These are phyloP conservation scores for Clinocottus analis DNA, from an alignment of 2,113 vertebrate genomes.

Conservation along the genomic window DNA sequence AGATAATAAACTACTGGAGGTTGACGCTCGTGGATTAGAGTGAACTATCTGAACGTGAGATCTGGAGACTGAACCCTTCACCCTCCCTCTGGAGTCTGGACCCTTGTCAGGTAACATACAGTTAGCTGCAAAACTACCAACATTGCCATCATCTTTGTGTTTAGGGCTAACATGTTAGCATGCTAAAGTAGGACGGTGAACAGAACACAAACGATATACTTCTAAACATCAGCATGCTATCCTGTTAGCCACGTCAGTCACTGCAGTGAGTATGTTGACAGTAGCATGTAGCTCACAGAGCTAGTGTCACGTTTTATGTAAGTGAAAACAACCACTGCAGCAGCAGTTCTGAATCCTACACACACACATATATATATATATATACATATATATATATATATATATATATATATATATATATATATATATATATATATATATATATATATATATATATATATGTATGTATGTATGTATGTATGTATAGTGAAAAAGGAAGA, in stretches of 20 bases:
- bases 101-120: neutral
- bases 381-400: neutral
- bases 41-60: neutral
- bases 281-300: neutral
- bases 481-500: conserved; percentile 81
- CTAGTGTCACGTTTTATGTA: neutral
- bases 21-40: conserved; percentile 2
- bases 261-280: neutral
- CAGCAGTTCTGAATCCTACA: neutral
- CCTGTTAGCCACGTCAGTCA: neutral
- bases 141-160: neutral
- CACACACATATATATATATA: neutral
- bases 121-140: neutral
- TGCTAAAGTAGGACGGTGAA: neutral
- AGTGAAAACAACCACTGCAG: neutral
- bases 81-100: neutral
- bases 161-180: neutral
- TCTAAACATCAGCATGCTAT: neutral
- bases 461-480: no score
- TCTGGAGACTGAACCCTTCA: neutral
- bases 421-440: neutral
- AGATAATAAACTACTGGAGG: no score
- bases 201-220: neutral
- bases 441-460: conserved; percentile 15
- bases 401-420: conserved; percentile 17